Base-by-base conservation (phyloP, 2,797 vertebrate species). In the Coluber constrictor region DNA sequence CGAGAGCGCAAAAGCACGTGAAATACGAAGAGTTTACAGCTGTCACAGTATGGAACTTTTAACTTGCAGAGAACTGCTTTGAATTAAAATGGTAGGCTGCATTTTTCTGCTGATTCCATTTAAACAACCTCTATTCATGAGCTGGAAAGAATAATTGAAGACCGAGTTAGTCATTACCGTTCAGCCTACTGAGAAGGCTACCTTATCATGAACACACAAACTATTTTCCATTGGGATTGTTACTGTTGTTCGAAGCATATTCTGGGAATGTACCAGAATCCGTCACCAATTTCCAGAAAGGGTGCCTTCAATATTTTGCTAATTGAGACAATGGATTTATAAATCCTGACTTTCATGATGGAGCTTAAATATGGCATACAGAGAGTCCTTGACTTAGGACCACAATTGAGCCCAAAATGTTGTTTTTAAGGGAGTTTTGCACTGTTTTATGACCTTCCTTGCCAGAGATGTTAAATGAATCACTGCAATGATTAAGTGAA, bases 71-170 rank as follows among this genome's bases (percentile, higher is more conserved):
- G 54, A 90, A n/a, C 55, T 51, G 87, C 15, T 70, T 23, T 86
- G 57, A 90, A 93, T 92, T 25, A 20, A 9, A 61, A 93, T 37
- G 0, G 56, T 18, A 29, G 25, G 56, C 56, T 92, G 5, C 55
- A 16, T 86, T 23, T 86, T 27, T 63, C 27, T 37, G 10, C 43
- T n/a, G 54, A 11, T 7, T 3, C 57, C n/a, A 25, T 10, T 12
- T 0, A 0, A 55, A 16, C 86, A 15, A 18, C 0, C 0, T 54
- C 74, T 10, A 18, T 56, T 59, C 47, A 20, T 43, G 20, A 25
- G 16, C 47, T 18, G 23, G n/a, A 3, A 88, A 56, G n/a, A 55
- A 54, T 29, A 47, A 13, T 5, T 37, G 70, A 37, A 20, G 59
- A 47, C 29, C 7, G n/a, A 29, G 66, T 13, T 79, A 51, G 18